Base-by-base conservation (phyloP, 2,797 vertebrate genomes). In the Pogonophryne albipinna region DNA sequence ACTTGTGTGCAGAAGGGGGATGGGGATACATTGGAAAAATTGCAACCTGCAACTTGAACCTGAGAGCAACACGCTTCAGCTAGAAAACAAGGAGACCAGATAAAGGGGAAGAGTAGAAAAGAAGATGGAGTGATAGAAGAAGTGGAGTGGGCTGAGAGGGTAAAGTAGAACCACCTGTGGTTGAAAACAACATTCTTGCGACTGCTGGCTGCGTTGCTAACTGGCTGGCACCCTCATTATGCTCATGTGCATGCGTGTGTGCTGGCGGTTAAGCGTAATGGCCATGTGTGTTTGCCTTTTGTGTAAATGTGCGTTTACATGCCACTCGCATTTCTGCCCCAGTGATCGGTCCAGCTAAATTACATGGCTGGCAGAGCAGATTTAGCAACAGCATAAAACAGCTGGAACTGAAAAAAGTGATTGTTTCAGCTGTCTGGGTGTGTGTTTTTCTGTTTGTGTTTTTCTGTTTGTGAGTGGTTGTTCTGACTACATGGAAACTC, bases 41-140 rank as follows among this genome's bases (percentile, higher is more conserved):
- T 85, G 84, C 85, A 90, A 92, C 81, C 82, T 90, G 89, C 88
- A 92, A 92, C 90, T 91, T 92, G 90, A 93, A 93, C 90, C 87
- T 93, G 91, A 87, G 62, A 78, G 69, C 58, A 41, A 67, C 74
- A 38, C 27, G 11, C 49, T 55, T 57, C 0, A 64, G 34, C 1
- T 34, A 11, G 70, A 79, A 19, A 45, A 27, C 34, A 64, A 42
- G 15, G 2, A 42, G 45, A 52, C 3, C 11, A 81, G 72, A 82
- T 75, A 67, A 38, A 73, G 61, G 6, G 8, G 19, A 62, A 11
- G 58, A 68, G 59, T 41, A 42, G 69, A 65, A 52, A 67, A 60
- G 69, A 64, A 31, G 83, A 82, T 68, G 65, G 61, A 82, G 82
- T 3, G 84, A 80, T 72, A 82, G 49, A 16, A 9, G 63, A 1